A percentile compares a stretch with the other conserved stretches of the same genome.
Conservation (phyloP, 2,888 invertebrate species). For the Steromphala cineraria region DNA sequence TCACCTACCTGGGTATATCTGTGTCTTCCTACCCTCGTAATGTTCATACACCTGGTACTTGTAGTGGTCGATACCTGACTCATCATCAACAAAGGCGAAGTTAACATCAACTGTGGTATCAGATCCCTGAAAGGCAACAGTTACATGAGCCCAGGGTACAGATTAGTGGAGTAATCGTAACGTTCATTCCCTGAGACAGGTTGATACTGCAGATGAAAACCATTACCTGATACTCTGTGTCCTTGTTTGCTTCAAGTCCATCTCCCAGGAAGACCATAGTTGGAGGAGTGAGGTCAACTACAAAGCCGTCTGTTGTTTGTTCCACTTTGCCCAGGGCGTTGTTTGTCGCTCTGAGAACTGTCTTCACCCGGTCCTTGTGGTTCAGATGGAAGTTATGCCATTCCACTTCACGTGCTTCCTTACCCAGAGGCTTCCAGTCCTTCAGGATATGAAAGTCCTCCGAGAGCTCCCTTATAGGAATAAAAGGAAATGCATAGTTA, state of each 20-base stretch:
- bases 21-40: conserved; percentile 44
- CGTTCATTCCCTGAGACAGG: too few species aligned
- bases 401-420: conserved; percentile 35
- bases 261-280: conserved; percentile 45
- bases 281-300: conserved; percentile 62
- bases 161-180: too few species aligned
- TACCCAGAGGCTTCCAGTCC: conserved; percentile 43
- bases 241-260: conserved; percentile 35
- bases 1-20: conserved; percentile 48
- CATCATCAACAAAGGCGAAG: conserved; percentile 52
- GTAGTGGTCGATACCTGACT: conserved; percentile 50
- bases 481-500: too few species aligned
- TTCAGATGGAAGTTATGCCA: conserved; percentile 57
- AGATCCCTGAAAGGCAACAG: conserved; percentile 28
- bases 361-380: conserved; percentile 53
- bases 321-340: conserved; percentile 47
- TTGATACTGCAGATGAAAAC: too few species aligned
- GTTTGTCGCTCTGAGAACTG: conserved; percentile 51
- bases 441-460: conserved; percentile 35
- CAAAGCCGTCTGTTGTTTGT: conserved; percentile 43
- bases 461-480: conserved; percentile 27
- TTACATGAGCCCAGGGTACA: too few species aligned
- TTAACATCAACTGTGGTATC: conserved; percentile 39
- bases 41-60: conserved; percentile 52
- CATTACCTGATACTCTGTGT: conserved; percentile 51